Base-by-base conservation (phyloP, 2,113 vertebrate species). In the Burhinus oedicnemus region DNA sequence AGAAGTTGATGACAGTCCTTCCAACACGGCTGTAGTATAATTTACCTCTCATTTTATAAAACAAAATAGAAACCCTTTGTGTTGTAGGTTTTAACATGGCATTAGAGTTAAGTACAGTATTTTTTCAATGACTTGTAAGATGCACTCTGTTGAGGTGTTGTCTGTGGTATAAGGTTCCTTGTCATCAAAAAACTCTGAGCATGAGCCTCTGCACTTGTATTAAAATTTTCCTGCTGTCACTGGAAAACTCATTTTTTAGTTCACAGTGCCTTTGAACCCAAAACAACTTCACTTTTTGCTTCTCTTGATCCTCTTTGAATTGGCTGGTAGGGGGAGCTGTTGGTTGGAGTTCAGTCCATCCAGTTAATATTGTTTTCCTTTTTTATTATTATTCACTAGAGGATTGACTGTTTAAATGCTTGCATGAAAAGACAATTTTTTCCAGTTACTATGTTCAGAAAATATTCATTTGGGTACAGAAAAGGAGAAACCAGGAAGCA, bases 241-340 rank as follows among this genome's bases (percentile, higher is more conserved):
- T 90, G 71, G 30, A 36, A 74, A 93, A 40, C 15, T 25, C 20
- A 14, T 4, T 5, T 71, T 91, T 76, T 60, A 62, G 25, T 71
- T 88, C 20, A 10, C 18, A 11, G 34, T 42, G 36, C 60, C 76
- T 91, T 88, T 57, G 29, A 58, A 78, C 51, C 7, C 49, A 66
- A 8, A 80, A 66, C 55, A 69, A 62, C 38, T 87, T 83, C 2
- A 4, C 12, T 52, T 83, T 88, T 89, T 94, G 32, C 79, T 83
- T 91, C 34, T 87, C 51, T 78, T 60, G 69, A 68, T 86, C 17
- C 14, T 91, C 54, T 88, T 83, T 55, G 72, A 87, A 61, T 74
- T 93, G 30, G 27, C 80, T 93, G 95, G 62, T 78, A 97, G 95
- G 87, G 95, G 95, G 95, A 96, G 97, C 95, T 97, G 68, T 94